A percentile compares a stretch with the other conserved stretches of the same genome.
Evolutionary conservation across 2,888 invertebrate genomes (phyloP).

Genomic region (Molanna angustata): DNA sequence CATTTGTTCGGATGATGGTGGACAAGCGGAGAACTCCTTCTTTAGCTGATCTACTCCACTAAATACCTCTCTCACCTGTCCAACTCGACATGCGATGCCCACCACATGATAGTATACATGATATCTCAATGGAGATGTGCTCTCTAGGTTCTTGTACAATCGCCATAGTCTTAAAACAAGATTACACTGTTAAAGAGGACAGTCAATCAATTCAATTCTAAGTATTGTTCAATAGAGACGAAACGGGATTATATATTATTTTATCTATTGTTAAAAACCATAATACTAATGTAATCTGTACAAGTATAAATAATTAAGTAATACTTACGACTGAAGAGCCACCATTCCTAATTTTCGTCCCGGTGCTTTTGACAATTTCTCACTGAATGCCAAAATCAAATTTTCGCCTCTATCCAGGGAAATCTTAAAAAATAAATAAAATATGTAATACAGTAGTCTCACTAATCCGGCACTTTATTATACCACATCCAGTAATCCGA

Average conservation of each 20-base stretch:
- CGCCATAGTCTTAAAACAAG: conserved; percentile 74
- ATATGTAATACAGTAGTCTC: too few species aligned
- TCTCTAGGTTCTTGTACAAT: conserved; percentile 87
- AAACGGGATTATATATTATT: too few species aligned
- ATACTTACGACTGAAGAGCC: conserved; percentile 79
- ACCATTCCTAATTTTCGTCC: conserved; percentile 76
- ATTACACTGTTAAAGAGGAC: not conserved
- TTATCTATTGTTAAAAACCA: too few species aligned
- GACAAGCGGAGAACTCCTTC: conserved; percentile 74
- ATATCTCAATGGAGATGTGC: conserved; percentile 80
- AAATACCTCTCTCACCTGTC: conserved; percentile 81
- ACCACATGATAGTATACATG: conserved; percentile 91
- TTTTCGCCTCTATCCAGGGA: conserved; percentile 85
- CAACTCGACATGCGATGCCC: conserved; percentile 84
- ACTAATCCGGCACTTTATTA: too few species aligned
- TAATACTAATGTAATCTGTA: too few species aligned
- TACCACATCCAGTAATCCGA: too few species aligned
- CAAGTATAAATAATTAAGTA: not conserved
- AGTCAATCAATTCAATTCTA: too few species aligned
- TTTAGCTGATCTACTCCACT: conserved; percentile 80
- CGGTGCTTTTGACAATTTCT: conserved; percentile 86
- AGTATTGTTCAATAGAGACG: too few species aligned
- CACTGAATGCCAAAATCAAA: conserved; percentile 86
- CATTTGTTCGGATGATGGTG: conserved; percentile 84
- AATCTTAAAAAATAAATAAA: conserved; percentile 53